Percentiles rank a stretch among this genome's conserved stretches.
Conservation (phyloP, 2,888 invertebrate species). For the Galeruca laticollis region DNA sequence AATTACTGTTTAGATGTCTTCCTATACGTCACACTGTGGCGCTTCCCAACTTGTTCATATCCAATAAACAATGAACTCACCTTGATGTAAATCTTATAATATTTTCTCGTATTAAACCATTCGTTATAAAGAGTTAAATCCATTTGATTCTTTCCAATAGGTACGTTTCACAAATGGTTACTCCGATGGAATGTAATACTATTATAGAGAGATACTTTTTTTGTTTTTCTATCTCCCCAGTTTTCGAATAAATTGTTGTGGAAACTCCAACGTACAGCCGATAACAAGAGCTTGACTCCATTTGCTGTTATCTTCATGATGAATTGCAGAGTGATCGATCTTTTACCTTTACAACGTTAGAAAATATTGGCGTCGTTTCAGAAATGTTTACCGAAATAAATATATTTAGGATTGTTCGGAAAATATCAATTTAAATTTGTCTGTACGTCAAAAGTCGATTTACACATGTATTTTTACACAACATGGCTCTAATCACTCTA, state of each 20-base stretch:
- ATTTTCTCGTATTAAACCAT: too few species aligned
- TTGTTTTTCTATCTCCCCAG: too few species aligned
- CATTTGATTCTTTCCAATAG: too few species aligned
- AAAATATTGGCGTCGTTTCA: not conserved
- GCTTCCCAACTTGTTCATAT: too few species aligned
- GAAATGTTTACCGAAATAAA: not conserved
- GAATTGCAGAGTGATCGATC: not conserved
- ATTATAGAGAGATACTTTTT: too few species aligned
- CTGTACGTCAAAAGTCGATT: not conserved
- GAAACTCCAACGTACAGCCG: not conserved
- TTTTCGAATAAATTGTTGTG: not conserved
- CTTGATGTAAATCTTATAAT: too few species aligned
- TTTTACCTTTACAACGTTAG: not conserved
- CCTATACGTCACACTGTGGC: too few species aligned
- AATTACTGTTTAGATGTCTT: too few species aligned
- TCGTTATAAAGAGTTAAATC: too few species aligned
- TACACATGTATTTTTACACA: not conserved
- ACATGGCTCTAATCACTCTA: too few species aligned
- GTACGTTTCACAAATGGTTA: too few species aligned
- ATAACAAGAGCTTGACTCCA: not conserved
- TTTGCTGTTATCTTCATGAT: not conserved
- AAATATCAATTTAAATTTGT: not conserved
- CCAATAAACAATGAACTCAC: slow-evolving; percentile 1
- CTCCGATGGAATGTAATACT: too few species aligned
- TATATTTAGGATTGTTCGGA: not conserved